Evolutionary conservation across 2,888 invertebrate species (phyloP).

Genomic region (Drosophila aldrichi): DNA sequence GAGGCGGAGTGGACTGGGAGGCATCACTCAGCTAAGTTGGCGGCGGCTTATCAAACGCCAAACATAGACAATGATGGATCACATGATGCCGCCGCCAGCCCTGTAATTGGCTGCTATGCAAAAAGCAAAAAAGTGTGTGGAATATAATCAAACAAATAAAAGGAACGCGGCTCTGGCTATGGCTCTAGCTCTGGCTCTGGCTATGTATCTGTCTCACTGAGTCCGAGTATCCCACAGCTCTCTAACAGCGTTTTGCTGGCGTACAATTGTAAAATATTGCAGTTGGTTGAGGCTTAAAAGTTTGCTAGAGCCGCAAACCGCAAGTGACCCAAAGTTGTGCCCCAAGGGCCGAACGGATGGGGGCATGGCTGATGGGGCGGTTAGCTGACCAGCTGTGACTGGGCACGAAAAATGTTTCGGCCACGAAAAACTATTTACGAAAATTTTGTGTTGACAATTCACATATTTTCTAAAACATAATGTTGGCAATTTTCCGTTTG

Average conservation of each 20-base stretch:
- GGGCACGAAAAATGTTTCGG: constrained; percentile 61
- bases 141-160: constrained; percentile 13
- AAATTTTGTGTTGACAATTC: constrained; percentile 83
- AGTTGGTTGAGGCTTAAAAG: constrained; percentile 72
- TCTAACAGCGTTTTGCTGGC: constrained; percentile 28
- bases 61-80: constrained; percentile 81
- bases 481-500: constrained; percentile 69
- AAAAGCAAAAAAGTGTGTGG: constrained; percentile 29
- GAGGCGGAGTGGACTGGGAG: constrained; percentile 18
- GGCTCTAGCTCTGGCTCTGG: neutral
- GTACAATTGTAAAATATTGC: constrained; percentile 79
- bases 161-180: constrained; percentile 11
- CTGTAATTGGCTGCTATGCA: constrained; percentile 68
- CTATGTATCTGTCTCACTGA: constrained; percentile 6
- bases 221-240: constrained; percentile 5
- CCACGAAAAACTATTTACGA: constrained; percentile 78
- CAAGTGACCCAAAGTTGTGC: constrained; percentile 74
- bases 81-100: constrained; percentile 62
- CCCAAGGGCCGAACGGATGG: constrained; percentile 5
- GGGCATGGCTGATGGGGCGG: neutral
- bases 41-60: constrained; percentile 80
- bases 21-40: constrained; percentile 78
- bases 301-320: constrained; percentile 59
- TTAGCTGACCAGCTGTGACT: constrained; percentile 54
- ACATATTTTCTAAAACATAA: constrained; percentile 82